Evolutionary conservation across 2,113 vertebrate genomes (phyloP).

Genomic region (Lagopus muta): DNA sequence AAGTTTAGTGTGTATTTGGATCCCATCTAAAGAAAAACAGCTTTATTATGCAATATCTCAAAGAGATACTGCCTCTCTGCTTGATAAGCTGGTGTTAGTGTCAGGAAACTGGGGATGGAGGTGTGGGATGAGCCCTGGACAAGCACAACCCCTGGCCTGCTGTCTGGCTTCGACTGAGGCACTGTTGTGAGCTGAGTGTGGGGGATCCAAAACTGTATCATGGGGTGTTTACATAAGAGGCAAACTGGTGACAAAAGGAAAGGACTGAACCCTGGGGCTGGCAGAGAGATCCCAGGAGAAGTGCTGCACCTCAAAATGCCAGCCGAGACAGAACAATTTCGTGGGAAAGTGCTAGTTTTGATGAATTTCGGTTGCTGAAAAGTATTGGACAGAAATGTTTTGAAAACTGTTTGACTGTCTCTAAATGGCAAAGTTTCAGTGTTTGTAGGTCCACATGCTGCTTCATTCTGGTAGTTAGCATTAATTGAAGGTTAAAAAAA

Average conservation of each 20-base stretch:
- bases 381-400: slow-evolving; percentile 54
- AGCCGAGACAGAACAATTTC: not conserved
- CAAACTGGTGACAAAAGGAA: not conserved
- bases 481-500: slow-evolving; percentile 67
- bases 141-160: not conserved
- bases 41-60: not conserved
- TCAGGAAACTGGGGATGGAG: not conserved
- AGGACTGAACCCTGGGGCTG: not conserved
- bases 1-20: not conserved
- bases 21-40: not conserved
- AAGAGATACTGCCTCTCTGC: not conserved
- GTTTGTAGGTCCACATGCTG: slow-evolving; percentile 57
- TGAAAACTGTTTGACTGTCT: slow-evolving; percentile 68
- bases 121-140: not conserved
- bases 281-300: not conserved
- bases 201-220: not conserved
- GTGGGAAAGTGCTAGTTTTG: slow-evolving; percentile 41
- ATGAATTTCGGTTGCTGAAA: slow-evolving; percentile 62
- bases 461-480: slow-evolving; percentile 60
- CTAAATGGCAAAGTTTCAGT: slow-evolving; percentile 62
- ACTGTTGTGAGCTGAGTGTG: not conserved
- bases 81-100: not conserved
- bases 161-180: not conserved
- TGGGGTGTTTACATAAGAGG: not conserved
- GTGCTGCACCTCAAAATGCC: not conserved